phyloP scores from a whole-genome alignment of 1,140 invertebrate species.

The Platorchestia sp. region DNA sequence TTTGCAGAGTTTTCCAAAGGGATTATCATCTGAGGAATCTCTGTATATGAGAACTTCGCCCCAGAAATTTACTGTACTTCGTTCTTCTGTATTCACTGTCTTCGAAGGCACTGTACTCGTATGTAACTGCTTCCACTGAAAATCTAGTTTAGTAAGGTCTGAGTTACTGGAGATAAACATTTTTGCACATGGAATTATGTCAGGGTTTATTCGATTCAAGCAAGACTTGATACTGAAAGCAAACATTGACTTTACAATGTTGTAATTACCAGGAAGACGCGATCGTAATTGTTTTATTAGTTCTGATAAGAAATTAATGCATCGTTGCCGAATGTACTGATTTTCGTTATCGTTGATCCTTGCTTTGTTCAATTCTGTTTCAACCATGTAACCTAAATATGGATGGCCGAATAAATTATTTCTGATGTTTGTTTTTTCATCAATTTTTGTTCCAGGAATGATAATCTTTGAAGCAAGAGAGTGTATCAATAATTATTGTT shows the following conservation, averaged over 20 bases:
- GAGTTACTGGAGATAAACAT: slow-evolving; percentile 46
- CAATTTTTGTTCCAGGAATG: too few species aligned
- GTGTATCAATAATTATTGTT: too few species aligned
- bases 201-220: slow-evolving; percentile 54
- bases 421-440: too few species aligned
- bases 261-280: slow-evolving; percentile 53
- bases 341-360: slow-evolving; percentile 55
- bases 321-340: slow-evolving; percentile 50
- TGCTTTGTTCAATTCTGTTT: slow-evolving; percentile 38
- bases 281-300: slow-evolving; percentile 56
- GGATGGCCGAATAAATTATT: neutral
- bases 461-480: too few species aligned
- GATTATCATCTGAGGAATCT: slow-evolving; percentile 68
- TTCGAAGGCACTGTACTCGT: neutral
- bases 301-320: slow-evolving; percentile 55
- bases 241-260: slow-evolving; percentile 52
- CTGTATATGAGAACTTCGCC: slow-evolving; percentile 68
- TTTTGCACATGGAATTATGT: too few species aligned
- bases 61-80: slow-evolving; percentile 68
- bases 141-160: neutral
- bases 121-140: slow-evolving; percentile 51
- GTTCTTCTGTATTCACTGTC: neutral
- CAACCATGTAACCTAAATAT: slow-evolving; percentile 51
- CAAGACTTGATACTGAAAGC: slow-evolving; percentile 47
- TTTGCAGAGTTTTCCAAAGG: slow-evolving; percentile 69